Evolutionary conservation across 2,797 vertebrate genomes (phyloP).

Genomic region (Meda fulgida): DNA sequence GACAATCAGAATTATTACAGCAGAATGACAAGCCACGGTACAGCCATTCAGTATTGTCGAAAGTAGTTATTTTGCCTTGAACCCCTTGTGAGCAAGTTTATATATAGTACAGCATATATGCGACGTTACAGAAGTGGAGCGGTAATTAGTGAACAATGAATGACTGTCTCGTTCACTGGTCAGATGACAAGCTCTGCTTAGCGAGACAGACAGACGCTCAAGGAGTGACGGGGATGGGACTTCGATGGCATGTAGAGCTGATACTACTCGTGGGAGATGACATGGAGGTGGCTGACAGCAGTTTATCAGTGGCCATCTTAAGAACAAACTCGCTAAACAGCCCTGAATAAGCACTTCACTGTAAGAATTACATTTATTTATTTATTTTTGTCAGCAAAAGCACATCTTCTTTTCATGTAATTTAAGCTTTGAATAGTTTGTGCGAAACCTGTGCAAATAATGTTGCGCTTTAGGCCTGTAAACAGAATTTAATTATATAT

Average conservation of each 20-base stretch:
- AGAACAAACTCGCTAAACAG: background rate
- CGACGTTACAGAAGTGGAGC: slow-evolving; percentile 75
- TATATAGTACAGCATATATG: slow-evolving; percentile 78
- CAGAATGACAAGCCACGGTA: slow-evolving; percentile 80
- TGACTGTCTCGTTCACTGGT: slow-evolving; percentile 63
- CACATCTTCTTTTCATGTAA: background rate
- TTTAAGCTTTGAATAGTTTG: background rate
- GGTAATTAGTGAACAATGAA: slow-evolving; percentile 84
- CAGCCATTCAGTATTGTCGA: slow-evolving; percentile 79
- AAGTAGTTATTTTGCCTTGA: slow-evolving; percentile 82
- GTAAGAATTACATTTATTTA: background rate
- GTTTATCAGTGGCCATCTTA: background rate
- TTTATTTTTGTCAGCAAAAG: background rate
- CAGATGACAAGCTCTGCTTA: slow-evolving; percentile 55
- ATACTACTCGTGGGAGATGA: background rate
- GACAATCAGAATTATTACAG: slow-evolving; percentile 80
- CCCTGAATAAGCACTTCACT: background rate
- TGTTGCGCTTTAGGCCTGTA: background rate
- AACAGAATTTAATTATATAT: background rate
- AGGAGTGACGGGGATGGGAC: slow-evolving; percentile 18
- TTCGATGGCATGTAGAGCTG: slow-evolving; percentile 38
- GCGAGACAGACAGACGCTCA: slow-evolving; percentile 24
- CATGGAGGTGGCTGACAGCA: slow-evolving; percentile 19
- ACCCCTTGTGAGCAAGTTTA: slow-evolving; percentile 78
- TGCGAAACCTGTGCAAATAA: background rate